Percentiles rank a stretch among this genome's conserved stretches.
Evolutionary conservation across 1,140 invertebrate species (phyloP).

Genomic region (Mya arenaria): DNA sequence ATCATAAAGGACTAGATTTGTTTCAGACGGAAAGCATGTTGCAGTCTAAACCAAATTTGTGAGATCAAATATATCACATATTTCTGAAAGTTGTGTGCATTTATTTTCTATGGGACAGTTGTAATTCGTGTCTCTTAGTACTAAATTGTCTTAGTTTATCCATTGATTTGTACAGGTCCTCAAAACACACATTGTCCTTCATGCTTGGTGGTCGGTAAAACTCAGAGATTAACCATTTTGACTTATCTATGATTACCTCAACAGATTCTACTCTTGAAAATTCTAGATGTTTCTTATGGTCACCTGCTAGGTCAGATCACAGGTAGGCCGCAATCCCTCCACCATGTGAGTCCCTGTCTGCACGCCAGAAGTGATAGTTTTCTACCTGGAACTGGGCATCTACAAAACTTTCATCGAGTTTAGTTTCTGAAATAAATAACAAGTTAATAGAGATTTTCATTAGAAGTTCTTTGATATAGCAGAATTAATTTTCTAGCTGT

Average conservation of each 20-base stretch:
- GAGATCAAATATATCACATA: constrained; percentile 18
- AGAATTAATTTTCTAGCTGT: constrained; percentile 6
- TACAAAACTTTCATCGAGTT: constrained; percentile 39
- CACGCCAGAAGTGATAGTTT: constrained; percentile 17
- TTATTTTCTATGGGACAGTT: background rate
- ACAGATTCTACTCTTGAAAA: background rate
- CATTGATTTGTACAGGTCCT: background rate
- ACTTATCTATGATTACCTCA: background rate
- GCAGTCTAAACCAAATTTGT: background rate
- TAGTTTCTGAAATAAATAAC: constrained; percentile 48
- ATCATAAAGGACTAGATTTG: background rate
- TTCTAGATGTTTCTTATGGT: background rate
- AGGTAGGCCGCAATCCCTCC: constrained; percentile 8
- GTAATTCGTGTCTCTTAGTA: constrained; percentile 16
- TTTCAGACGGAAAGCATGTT: background rate
- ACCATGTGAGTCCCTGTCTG: constrained; percentile 23
- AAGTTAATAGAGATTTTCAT: constrained; percentile 11
- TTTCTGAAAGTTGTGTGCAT: background rate
- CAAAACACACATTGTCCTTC: background rate
- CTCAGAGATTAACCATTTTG: constrained; percentile 22
- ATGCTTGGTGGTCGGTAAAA: background rate
- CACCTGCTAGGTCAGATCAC: background rate
- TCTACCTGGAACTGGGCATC: constrained; percentile 40
- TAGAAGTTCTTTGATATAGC: constrained; percentile 11
- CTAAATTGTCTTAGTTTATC: constrained; percentile 1